These are phyloP conservation scores for Sebastes oblongus DNA, from an alignment of 2,797 vertebrate species.

Conservation along the genomic window DNA sequence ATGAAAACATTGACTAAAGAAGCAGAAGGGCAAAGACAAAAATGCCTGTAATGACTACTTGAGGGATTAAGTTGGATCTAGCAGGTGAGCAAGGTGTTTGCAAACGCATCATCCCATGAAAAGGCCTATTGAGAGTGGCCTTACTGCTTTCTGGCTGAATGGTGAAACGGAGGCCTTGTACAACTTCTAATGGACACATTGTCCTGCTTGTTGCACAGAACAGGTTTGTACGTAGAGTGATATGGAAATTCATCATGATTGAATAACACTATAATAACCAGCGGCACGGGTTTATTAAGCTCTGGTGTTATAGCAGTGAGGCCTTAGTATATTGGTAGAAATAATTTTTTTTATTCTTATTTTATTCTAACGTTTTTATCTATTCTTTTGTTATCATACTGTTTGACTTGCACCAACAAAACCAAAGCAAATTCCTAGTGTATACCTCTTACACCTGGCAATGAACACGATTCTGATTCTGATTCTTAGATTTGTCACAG, in stretches of 20 bases:
- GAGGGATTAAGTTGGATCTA: conserved; percentile 54
- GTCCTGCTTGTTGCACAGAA: conserved; percentile 22
- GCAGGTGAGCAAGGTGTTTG: conserved; percentile 73
- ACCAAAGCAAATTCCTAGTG: no score
- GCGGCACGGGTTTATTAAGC: background rate
- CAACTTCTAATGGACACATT: conserved; percentile 37
- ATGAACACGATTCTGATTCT: no score
- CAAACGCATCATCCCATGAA: conserved; percentile 68
- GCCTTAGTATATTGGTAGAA: no score
- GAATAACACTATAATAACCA: conserved; percentile 5
- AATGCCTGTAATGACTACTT: conserved; percentile 14
- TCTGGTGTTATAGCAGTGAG: background rate
- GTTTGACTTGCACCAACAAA: no score
- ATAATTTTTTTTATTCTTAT: rapidly evolving
- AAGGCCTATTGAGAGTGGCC: conserved; percentile 63
- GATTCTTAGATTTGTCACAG: no score
- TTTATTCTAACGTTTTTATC: no score
- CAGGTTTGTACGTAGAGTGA: conserved; percentile 20
- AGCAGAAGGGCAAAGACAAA: background rate
- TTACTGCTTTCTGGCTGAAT: conserved; percentile 57
- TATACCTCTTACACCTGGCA: no score
- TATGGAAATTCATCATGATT: conserved; percentile 22
- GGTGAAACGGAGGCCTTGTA: conserved; percentile 56
- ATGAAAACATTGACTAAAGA: background rate
- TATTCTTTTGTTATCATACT: no score